These are phyloP conservation scores for Acestrorhynchus altus DNA, from an alignment of 2,797 vertebrate genomes.

Conservation along the genomic window DNA sequence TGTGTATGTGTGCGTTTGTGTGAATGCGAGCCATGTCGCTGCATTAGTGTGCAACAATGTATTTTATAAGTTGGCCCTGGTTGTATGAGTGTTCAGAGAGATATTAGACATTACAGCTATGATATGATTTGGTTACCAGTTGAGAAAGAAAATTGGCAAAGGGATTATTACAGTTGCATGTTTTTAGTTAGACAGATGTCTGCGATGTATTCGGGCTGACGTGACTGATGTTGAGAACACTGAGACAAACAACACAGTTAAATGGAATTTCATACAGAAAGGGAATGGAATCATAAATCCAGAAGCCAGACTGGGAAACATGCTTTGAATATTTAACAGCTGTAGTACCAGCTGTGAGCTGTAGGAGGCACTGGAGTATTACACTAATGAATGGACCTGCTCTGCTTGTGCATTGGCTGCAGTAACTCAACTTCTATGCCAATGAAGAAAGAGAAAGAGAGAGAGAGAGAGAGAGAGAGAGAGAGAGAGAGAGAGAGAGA, in stretches of 20 bases:
- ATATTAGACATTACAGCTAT: too few relatives aligned
- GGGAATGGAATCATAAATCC: slow-evolving; percentile 63
- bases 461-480: slow-evolving; percentile 46
- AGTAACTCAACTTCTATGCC: slow-evolving; percentile 83
- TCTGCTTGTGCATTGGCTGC: slow-evolving; percentile 79
- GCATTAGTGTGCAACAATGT: too few relatives aligned
- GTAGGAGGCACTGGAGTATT: slow-evolving; percentile 82
- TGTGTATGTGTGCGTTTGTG: too few relatives aligned
- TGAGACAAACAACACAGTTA: slow-evolving; percentile 65
- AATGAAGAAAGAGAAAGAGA: slow-evolving; percentile 64
- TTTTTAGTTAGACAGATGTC: slow-evolving; percentile 44
- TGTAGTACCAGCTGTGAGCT: slow-evolving; percentile 58
- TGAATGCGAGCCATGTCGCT: too few relatives aligned
- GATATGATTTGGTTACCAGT: too few relatives aligned
- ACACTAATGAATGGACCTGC: slow-evolving; percentile 73
- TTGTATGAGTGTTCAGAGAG: too few relatives aligned
- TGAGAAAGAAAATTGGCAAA: slow-evolving; percentile 26
- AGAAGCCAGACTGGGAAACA: slow-evolving; percentile 65
- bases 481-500: slow-evolving; percentile 50
- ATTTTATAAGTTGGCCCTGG: too few relatives aligned
- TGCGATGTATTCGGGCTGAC: slow-evolving; percentile 47
- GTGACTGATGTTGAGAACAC: slow-evolving; percentile 55
- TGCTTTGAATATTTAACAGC: slow-evolving; percentile 68
- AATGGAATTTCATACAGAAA: slow-evolving; percentile 72
- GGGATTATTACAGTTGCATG: slow-evolving; percentile 30